Base-by-base conservation (phyloP, 2,797 vertebrate genomes). In the Rhinogobio ventralis region DNA sequence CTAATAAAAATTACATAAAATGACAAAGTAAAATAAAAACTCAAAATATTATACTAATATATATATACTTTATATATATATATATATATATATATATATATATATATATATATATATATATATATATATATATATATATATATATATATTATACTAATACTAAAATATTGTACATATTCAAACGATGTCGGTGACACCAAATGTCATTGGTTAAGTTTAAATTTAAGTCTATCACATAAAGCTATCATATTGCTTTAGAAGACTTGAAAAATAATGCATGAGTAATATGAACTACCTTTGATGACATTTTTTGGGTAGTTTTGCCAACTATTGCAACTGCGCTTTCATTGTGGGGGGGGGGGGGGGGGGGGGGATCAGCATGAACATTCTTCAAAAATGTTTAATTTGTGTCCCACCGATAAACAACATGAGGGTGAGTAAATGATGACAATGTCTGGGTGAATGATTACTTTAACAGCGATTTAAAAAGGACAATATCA, bases 401-500 rank as follows among this genome's bases (percentile, higher is more conserved):
- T 1, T 25, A 0, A 28, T 49, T 64, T 66, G 55, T 79, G 76
- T 79, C 25, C 15, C 55, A 77, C 8, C 0, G 5, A 23, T 7
- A 57, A 77, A 60, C 53, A 60, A 39, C 36, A 55, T 13, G 11
- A 23, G 9, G 33, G 33, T 36, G 49, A 20, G 28, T 68, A 23
- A 39, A 71, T 25, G 13, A 25, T 45, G 11, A 39, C 8, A 67
- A 64, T 17, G 25, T 45, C 23, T 25, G 36, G 68, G 6, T 45
- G 23, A 71, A 45, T 45, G 1, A 71, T 46, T 30, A 5, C 39
- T 64, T 45, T 46, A 30, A 64, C 4, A 79, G 39, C 2, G 15
- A 45, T 64, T 64, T 78, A 30, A 64, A 64, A 79, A 64, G 60
- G 25, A 79, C 60, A 64, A 45, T 76, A 57, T 76, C 51, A 57